phyloP scores from a whole-genome alignment of 1,140 invertebrate species.

The Solen grandis region DNA sequence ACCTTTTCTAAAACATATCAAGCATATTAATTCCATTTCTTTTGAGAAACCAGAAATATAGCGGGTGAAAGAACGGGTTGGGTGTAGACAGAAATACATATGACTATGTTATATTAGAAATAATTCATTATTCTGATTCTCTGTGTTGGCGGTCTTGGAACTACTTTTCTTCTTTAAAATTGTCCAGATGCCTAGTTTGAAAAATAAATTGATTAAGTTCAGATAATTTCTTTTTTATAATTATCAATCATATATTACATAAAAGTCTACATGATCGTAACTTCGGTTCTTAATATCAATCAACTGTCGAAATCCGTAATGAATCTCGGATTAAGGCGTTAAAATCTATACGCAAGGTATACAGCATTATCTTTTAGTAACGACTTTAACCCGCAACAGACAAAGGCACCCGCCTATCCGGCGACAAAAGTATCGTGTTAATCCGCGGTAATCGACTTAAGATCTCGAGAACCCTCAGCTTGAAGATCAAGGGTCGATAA shows the following conservation, averaged over 20 bases:
- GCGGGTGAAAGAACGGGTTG: no score
- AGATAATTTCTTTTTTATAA: neutral
- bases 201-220: no score
- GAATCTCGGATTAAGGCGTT: neutral
- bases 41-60: no score
- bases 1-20: no score
- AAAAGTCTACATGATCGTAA: neutral
- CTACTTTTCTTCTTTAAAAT: no score
- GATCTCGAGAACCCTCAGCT: slow-evolving; percentile 19
- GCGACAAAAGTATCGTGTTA: slow-evolving; percentile 4
- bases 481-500: slow-evolving; percentile 20
- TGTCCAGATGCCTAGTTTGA: no score
- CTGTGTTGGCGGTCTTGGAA: no score
- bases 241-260: neutral
- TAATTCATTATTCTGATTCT: no score
- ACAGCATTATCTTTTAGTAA: neutral
- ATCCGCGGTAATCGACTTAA: slow-evolving; percentile 30
- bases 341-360: neutral
- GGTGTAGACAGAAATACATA: no score
- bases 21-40: no score
- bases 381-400: neutral
- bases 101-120: no score
- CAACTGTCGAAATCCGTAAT: neutral
- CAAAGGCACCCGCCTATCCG: neutral
- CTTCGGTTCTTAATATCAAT: neutral